These are phyloP conservation scores for Danaus melanippus DNA, from an alignment of 1,140 invertebrate species.

Conservation along the genomic window DNA sequence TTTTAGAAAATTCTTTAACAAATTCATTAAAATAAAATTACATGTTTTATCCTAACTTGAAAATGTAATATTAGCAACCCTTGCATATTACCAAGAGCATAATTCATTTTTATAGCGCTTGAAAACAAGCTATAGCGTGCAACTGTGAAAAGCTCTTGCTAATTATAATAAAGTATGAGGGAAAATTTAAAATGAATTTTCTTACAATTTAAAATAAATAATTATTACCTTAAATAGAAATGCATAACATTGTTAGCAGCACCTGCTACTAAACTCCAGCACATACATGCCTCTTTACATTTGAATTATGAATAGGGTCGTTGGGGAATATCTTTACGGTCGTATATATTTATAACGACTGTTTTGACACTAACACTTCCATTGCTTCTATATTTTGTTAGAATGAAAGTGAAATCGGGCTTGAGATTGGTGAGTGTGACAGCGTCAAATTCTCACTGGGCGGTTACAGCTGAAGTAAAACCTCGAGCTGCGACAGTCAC, in stretches of 20 bases:
- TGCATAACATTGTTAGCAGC: constrained; percentile 12
- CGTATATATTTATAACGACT: constrained; percentile 18
- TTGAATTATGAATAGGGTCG: constrained; percentile 40
- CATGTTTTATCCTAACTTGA: too few species aligned
- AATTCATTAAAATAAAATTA: too few species aligned
- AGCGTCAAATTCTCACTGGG: constrained; percentile 85
- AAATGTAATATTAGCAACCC: background rate
- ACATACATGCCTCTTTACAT: constrained; percentile 31
- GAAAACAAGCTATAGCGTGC: constrained; percentile 4
- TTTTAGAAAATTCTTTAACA: too few species aligned
- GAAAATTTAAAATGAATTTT: background rate
- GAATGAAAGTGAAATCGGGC: constrained; percentile 89
- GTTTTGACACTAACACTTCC: constrained; percentile 19
- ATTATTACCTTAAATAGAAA: background rate
- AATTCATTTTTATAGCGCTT: constrained; percentile 10
- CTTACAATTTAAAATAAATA: background rate
- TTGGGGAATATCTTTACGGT: constrained; percentile 25
- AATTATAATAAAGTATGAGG: constrained; percentile 13
- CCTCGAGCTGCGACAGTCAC: constrained; percentile 90
- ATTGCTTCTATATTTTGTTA: constrained; percentile 56
- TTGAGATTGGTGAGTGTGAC: constrained; percentile 86
- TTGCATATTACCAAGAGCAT: constrained; percentile 5
- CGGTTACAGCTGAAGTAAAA: constrained; percentile 86
- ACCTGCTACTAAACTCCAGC: constrained; percentile 44
- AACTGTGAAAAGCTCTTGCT: constrained; percentile 16